Percentiles rank a stretch among this genome's conserved stretches.
These are phyloP conservation scores for Saturnia japonica DNA, from an alignment of 2,888 invertebrate species.

Conservation along the genomic window DNA sequence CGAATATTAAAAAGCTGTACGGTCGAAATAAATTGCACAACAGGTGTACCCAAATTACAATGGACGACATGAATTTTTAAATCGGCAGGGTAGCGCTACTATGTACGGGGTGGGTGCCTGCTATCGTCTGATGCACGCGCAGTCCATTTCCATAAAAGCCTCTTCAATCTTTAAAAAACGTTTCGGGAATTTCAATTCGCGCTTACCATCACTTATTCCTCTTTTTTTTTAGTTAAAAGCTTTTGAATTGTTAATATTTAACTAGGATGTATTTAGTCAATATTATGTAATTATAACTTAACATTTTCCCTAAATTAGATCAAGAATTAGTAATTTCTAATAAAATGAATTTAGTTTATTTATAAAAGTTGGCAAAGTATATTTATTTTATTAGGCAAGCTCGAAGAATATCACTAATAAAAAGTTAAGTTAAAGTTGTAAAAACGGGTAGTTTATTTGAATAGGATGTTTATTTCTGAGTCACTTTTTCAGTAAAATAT, in stretches of 20 bases:
- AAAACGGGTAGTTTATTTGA: no score
- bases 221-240: conserved; percentile 35
- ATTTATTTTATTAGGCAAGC: no score
- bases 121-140: conserved; percentile 70
- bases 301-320: background rate
- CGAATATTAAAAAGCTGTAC: conserved; percentile 11
- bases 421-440: no score
- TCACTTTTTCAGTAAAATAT: no score
- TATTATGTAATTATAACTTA: background rate
- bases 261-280: conserved; percentile 17
- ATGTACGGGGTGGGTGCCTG: conserved; percentile 40
- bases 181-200: conserved; percentile 79
- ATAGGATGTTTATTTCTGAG: no score
- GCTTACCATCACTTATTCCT: conserved; percentile 61
- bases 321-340: background rate
- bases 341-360: background rate
- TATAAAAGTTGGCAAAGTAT: no score
- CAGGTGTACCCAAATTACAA: conserved; percentile 71
- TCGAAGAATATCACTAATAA: no score
- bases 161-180: conserved; percentile 79
- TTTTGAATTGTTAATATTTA: conserved; percentile 36
- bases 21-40: conserved; percentile 38
- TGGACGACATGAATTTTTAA: conserved; percentile 73
- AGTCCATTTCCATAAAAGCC: conserved; percentile 81
- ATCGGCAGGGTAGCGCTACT: conserved; percentile 54